Evolutionary conservation across 1,140 invertebrate genomes (phyloP).

Genomic region (Portunus trituberculatus): DNA sequence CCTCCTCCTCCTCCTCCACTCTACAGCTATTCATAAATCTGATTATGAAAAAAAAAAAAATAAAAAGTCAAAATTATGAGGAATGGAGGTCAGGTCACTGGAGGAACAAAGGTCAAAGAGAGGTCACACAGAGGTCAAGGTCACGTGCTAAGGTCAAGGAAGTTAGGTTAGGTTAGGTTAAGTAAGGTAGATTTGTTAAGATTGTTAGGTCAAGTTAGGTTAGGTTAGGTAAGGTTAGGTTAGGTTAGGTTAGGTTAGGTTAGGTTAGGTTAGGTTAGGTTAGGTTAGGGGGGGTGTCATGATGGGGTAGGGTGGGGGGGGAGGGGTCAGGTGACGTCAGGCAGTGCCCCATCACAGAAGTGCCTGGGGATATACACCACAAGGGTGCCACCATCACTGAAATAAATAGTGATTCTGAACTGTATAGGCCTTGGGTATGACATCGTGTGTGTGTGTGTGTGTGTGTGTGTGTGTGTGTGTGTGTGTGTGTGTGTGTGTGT

Average conservation of each 20-base stretch:
- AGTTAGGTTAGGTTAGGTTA: too few species aligned
- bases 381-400: conserved; percentile 47
- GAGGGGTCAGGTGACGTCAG: not conserved
- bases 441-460: conserved; percentile 48
- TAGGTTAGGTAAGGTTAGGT: too few species aligned
- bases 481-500: conserved; percentile 28
- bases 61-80: not conserved
- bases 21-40: too few species aligned
- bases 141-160: too few species aligned
- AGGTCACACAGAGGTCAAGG: too few species aligned
- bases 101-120: not conserved
- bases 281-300: too few species aligned
- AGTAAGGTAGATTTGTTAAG: too few species aligned
- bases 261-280: too few species aligned
- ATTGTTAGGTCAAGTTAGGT: too few species aligned
- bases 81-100: not conserved
- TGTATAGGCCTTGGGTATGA: conserved; percentile 58
- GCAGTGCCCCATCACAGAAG: not conserved
- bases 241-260: too few species aligned
- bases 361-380: conserved; percentile 60
- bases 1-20: too few species aligned
- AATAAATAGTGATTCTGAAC: conserved; percentile 65
- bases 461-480: conserved; percentile 37
- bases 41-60: not conserved
- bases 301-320: too few species aligned